Percentiles rank a stretch among this genome's conserved stretches.
phyloP scores from a whole-genome alignment of 2,888 invertebrate genomes.

The Acholoe squamosa region DNA sequence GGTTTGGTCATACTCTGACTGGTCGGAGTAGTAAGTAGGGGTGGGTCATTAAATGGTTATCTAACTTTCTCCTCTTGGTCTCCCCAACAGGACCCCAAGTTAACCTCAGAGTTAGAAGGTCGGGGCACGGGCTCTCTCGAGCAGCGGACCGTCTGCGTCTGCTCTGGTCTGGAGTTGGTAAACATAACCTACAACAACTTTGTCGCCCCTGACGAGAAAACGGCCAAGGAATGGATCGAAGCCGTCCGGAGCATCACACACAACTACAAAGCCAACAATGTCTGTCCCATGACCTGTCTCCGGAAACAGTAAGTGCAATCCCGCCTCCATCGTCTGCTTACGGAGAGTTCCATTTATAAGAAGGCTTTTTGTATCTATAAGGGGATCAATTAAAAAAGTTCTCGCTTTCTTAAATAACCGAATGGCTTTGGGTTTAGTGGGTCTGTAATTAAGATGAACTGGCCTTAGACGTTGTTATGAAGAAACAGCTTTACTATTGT shows the following conservation, averaged over 20 bases:
- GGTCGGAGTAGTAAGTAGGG: background rate
- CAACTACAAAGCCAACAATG: conserved; percentile 97
- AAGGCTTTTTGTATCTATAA: background rate
- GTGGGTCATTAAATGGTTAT: background rate
- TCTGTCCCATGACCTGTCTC: conserved; percentile 96
- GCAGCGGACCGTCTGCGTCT: conserved; percentile 96
- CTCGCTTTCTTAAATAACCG: too few relatives aligned
- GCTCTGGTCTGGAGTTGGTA: conserved; percentile 99
- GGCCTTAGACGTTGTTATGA: too few relatives aligned
- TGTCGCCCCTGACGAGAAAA: conserved; percentile 95
- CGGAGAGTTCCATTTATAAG: background rate
- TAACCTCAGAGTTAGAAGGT: conserved; percentile 79
- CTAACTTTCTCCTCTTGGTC: background rate
- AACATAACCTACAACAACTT: conserved; percentile 99
- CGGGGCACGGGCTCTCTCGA: conserved; percentile 94
- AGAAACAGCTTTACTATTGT: too few relatives aligned
- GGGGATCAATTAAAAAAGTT: too few relatives aligned
- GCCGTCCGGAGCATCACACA: conserved; percentile 94
- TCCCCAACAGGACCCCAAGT: conserved; percentile 77
- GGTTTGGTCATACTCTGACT: background rate
- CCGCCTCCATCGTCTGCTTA: background rate
- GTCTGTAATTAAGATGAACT: too few relatives aligned
- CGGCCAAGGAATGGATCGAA: conserved; percentile 97
- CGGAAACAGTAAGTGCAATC: conserved; percentile 96
- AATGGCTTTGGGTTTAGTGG: too few relatives aligned